phyloP scores from a whole-genome alignment of 1,140 invertebrate species.

The Pseudomyrmex gracilis region DNA sequence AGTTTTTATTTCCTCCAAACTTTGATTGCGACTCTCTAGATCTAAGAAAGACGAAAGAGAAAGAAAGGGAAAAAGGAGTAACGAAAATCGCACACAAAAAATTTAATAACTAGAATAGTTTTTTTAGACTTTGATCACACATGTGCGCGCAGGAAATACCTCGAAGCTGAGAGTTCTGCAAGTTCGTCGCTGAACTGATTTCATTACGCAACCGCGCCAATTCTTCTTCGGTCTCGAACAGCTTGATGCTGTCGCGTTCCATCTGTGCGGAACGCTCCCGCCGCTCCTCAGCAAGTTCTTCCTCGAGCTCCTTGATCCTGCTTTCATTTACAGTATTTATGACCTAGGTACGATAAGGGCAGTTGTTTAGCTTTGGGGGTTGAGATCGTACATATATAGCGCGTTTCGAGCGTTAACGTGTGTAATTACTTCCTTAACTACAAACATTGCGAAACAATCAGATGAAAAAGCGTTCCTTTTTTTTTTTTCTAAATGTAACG shows the following conservation, averaged over 20 bases:
- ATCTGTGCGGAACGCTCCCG: slow-evolving; percentile 83
- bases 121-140: no score
- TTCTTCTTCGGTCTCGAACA: slow-evolving; percentile 87
- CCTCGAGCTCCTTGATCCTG: slow-evolving; percentile 86
- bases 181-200: slow-evolving; percentile 10
- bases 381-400: slow-evolving; percentile 1
- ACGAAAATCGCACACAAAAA: background rate
- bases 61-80: background rate
- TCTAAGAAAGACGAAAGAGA: slow-evolving; percentile 40
- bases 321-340: slow-evolving; percentile 84
- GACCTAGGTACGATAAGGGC: slow-evolving; percentile 79
- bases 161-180: slow-evolving; percentile 64
- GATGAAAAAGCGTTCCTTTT: no score
- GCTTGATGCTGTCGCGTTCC: slow-evolving; percentile 85
- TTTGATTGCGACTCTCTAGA: slow-evolving; percentile 74
- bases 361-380: slow-evolving; percentile 56
- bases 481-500: background rate
- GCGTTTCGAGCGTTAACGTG: slow-evolving; percentile 9
- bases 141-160: background rate
- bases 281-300: slow-evolving; percentile 83
- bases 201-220: slow-evolving; percentile 83
- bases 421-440: slow-evolving; percentile 2
- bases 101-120: no score
- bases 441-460: background rate
- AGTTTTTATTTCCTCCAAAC: slow-evolving; percentile 76